Evolutionary conservation across 2,797 vertebrate genomes (phyloP).

Genomic region (Monodelphis domestica): DNA sequence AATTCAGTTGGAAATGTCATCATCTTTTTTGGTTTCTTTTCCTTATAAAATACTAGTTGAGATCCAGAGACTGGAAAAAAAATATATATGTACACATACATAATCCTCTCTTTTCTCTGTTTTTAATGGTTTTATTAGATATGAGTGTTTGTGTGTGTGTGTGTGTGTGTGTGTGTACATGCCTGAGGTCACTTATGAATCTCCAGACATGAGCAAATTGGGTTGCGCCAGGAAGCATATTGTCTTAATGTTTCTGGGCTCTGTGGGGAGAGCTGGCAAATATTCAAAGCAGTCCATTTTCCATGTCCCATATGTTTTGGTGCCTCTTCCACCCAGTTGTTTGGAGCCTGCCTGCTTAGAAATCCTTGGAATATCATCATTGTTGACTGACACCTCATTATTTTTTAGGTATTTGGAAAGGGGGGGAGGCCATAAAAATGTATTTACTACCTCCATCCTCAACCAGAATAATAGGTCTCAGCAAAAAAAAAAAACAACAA

Average conservation of each 20-base stretch:
- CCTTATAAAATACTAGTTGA: neutral
- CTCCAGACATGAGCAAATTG: neutral
- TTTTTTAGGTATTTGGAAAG: neutral
- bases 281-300: neutral
- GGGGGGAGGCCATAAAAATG: neutral
- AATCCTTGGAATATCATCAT: neutral
- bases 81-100: too few species aligned
- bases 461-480: neutral
- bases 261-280: neutral
- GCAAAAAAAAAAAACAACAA: neutral
- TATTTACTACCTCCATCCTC: neutral
- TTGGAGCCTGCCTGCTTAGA: neutral
- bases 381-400: neutral
- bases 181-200: neutral
- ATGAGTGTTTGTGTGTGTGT: too few species aligned
- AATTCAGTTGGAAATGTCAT: neutral
- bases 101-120: neutral
- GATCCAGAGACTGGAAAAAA: neutral
- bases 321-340: neutral
- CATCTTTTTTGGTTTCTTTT: neutral
- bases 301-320: neutral
- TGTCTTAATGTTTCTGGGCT: neutral
- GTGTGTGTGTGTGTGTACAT: neutral
- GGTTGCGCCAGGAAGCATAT: neutral
- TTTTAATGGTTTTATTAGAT: neutral